A percentile compares a stretch with the other conserved stretches of the same genome.
phyloP scores from a whole-genome alignment of 2,113 vertebrate species.

The Mellivora capensis region DNA sequence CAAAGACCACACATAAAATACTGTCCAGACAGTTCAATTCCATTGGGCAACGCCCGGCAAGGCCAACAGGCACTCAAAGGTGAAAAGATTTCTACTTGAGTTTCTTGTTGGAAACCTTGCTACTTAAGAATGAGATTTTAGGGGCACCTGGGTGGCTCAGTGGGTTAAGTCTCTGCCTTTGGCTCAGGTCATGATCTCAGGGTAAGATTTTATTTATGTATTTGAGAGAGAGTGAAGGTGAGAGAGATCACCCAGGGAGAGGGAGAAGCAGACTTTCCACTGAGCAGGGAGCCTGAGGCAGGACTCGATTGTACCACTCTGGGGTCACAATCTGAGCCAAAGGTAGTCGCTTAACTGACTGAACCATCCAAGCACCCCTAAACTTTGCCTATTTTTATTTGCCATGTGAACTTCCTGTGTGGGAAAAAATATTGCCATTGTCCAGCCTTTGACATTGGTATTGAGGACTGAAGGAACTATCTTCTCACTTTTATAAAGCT shows the following conservation, averaged over 20 bases:
- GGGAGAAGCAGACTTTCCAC: no score
- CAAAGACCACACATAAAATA: not conserved
- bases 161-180: no score
- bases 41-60: not conserved
- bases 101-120: slow-evolving; percentile 6
- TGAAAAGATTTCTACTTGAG: not conserved
- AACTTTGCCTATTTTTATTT: not conserved
- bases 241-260: no score
- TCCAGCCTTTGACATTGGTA: not conserved
- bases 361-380: no score
- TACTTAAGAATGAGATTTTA: not conserved
- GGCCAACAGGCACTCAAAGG: not conserved
- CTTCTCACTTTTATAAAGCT: not conserved
- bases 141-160: no score
- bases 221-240: no score
- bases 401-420: not conserved
- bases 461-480: not conserved
- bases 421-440: not conserved
- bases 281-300: no score
- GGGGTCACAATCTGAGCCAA: no score
- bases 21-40: not conserved
- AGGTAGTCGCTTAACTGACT: no score
- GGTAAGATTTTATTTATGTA: no score
- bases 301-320: no score
- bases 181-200: no score